Evolutionary conservation across 2,888 invertebrate species (phyloP).

Genomic region (Unio pictorum): DNA sequence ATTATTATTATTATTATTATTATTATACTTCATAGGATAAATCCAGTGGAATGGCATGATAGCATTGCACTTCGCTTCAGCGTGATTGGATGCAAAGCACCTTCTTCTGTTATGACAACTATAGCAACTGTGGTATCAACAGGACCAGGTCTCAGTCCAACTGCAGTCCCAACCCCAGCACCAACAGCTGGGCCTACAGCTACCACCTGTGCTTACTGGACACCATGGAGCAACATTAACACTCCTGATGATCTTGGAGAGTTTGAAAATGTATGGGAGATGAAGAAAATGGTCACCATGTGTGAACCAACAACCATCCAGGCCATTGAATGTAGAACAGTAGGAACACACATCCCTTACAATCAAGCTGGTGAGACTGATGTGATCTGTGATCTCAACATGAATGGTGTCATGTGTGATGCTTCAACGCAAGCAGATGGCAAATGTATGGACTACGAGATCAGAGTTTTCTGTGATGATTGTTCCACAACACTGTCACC

Average conservation of each 20-base stretch:
- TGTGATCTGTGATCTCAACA: constrained; percentile 55
- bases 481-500: constrained; percentile 23
- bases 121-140: constrained; percentile 12
- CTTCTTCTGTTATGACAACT: constrained; percentile 34
- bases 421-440: constrained; percentile 33
- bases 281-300: constrained; percentile 36
- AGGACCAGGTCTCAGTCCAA: constrained; percentile 6
- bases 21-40: constrained; percentile 22
- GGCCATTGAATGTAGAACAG: constrained; percentile 34
- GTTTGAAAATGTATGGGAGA: constrained; percentile 39
- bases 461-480: constrained; percentile 63
- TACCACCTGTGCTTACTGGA: constrained; percentile 48
- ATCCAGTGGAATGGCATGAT: constrained; percentile 51
- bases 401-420: constrained; percentile 25
- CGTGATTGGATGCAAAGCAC: constrained; percentile 54
- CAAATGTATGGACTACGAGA: constrained; percentile 62
- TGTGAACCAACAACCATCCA: constrained; percentile 32
- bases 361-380: constrained; percentile 79
- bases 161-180: constrained; percentile 2
- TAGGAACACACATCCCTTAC: constrained; percentile 35
- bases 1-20: too few relatives aligned
- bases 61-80: constrained; percentile 53
- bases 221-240: constrained; percentile 57
- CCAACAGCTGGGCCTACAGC: constrained; percentile 8
- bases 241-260: constrained; percentile 34